Base-by-base conservation (phyloP, 2,113 vertebrate species). In the Protomyctophum bolini region DNA sequence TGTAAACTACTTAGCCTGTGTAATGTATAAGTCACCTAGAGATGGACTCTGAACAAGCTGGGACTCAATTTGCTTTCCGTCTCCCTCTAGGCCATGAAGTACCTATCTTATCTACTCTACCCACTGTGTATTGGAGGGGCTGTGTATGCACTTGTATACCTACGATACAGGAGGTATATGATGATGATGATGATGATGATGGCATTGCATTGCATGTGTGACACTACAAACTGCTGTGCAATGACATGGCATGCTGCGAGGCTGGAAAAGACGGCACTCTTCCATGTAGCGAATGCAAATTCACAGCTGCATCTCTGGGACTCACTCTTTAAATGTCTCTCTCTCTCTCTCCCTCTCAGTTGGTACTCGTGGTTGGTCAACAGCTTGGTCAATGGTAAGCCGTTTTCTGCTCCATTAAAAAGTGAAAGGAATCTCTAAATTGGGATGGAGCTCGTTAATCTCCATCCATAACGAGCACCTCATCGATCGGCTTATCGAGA, bases 281-380 rank as follows among this genome's bases (percentile, higher is more conserved):
- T 41, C 3, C 33, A 41, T 1, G 33, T 41, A 41, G 33, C 4
- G 5, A 41, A 41, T 41, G 33, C 33, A 41, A 41, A 2, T 41
- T 41, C 33, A 41, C 33, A 41, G 33, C 33, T 41, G 33, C 33
- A 41, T 11, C 2, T 55, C 11, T 56, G 7, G 45, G 28, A 33
- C 9, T 59, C 29, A 5, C 28, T 3, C 33, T 8, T 12, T 15
- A 41, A 41, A 41, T 41, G 33, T 76, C 8, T 59, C 21, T 46
- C 21, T 57, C 1, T 59, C 15, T 49, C 67, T 77, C 68, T 61
- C 73, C 0, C 60, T 89, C 90, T 62, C 79, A 99, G 97, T 83
- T 99, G 97, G 97, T 99, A 99, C 77, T 99, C 97, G 0, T 99
- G 97, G 97, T 21, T 99, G 75, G 97, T 99, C 87, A 99, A 98